Percentiles rank a stretch among this genome's conserved stretches.
Conservation (phyloP, 2,113 vertebrate species). For the Notechis scutatus region DNA sequence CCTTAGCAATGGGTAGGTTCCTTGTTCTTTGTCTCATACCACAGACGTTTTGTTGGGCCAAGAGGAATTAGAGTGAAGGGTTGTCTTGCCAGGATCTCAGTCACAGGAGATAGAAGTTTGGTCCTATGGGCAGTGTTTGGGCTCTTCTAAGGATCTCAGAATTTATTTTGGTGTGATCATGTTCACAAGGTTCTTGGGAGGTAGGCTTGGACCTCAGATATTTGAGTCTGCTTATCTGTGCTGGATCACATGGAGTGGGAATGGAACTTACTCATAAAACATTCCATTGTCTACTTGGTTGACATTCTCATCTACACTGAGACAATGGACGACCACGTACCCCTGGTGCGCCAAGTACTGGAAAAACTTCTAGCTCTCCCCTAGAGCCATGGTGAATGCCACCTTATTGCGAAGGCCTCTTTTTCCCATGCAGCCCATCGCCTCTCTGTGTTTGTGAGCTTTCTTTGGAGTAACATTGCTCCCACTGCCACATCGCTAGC, state of each 20-base stretch:
- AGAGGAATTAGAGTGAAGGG: accelerated
- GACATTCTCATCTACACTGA: too few relatives aligned
- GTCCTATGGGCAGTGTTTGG: background rate
- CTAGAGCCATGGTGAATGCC: too few relatives aligned
- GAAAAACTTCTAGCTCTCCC: too few relatives aligned
- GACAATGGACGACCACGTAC: too few relatives aligned
- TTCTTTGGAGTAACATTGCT: too few relatives aligned
- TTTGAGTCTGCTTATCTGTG: background rate
- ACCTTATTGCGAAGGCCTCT: too few relatives aligned
- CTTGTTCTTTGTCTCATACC: background rate
- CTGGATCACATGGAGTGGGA: background rate
- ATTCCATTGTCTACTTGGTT: too few relatives aligned
- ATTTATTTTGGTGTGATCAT: background rate
- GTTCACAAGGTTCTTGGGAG: background rate
- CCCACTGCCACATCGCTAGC: too few relatives aligned
- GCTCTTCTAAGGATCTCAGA: background rate
- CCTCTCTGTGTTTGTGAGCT: too few relatives aligned
- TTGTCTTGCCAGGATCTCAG: background rate
- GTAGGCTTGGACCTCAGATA: background rate
- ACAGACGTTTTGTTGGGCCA: background rate
- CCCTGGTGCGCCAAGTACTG: too few relatives aligned
- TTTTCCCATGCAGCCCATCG: too few relatives aligned
- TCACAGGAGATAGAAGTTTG: background rate
- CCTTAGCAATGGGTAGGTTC: background rate
- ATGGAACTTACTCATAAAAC: background rate